phyloP scores from a whole-genome alignment of 2,888 invertebrate genomes.

The Oeneis ivallda region DNA sequence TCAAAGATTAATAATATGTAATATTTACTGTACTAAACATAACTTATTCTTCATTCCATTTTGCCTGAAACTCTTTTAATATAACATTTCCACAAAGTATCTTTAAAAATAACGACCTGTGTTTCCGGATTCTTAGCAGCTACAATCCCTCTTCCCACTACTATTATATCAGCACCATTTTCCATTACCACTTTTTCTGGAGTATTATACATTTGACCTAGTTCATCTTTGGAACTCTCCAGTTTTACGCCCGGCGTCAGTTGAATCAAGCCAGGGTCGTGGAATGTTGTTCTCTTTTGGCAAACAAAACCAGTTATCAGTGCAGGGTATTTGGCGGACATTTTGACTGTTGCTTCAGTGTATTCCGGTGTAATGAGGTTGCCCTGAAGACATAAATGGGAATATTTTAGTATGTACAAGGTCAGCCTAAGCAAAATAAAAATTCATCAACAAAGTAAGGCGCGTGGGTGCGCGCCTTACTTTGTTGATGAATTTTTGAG shows the following conservation, averaged over 20 bases:
- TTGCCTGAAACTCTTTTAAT: slow-evolving; percentile 63
- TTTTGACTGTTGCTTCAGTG: slow-evolving; percentile 85
- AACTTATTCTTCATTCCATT: slow-evolving; percentile 57
- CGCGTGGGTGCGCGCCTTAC: too few species aligned
- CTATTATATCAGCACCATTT: slow-evolving; percentile 94
- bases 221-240: slow-evolving; percentile 84
- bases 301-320: slow-evolving; percentile 95
- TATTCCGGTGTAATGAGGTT: slow-evolving; percentile 84
- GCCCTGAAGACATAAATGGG: slow-evolving; percentile 52
- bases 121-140: slow-evolving; percentile 84
- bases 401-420: not conserved
- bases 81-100: slow-evolving; percentile 85
- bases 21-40: not conserved
- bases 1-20: too few species aligned
- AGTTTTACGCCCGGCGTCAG: slow-evolving; percentile 96
- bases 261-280: slow-evolving; percentile 89
- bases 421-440: not conserved
- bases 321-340: slow-evolving; percentile 87
- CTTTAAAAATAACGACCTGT: slow-evolving; percentile 86
- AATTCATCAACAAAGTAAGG: too few species aligned
- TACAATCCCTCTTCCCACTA: slow-evolving; percentile 96
- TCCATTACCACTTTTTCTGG: slow-evolving; percentile 90
- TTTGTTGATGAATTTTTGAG: too few species aligned
- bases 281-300: slow-evolving; percentile 87
- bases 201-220: slow-evolving; percentile 93